Conservation (phyloP, 2,113 vertebrate species). For the Strix aluco region DNA sequence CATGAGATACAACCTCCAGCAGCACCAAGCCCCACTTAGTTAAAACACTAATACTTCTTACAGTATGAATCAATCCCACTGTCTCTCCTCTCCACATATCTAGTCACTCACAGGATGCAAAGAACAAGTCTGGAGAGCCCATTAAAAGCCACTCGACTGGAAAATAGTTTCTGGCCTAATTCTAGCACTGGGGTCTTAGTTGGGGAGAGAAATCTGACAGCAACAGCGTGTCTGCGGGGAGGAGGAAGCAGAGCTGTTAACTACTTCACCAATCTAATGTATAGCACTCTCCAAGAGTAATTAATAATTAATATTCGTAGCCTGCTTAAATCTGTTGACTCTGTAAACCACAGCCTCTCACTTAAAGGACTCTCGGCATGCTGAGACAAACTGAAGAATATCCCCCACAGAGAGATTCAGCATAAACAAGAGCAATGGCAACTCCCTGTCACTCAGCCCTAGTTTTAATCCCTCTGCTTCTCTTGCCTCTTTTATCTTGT, state of each 20-base stretch:
- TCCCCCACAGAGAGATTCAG: background rate
- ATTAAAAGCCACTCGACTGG: slow-evolving; percentile 74
- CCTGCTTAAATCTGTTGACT: slow-evolving; percentile 54
- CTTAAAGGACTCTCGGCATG: background rate
- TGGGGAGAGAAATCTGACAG: slow-evolving; percentile 58
- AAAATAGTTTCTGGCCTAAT: slow-evolving; percentile 76
- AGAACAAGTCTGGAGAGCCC: slow-evolving; percentile 62
- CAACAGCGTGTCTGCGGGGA: slow-evolving; percentile 4
- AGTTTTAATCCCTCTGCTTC: background rate
- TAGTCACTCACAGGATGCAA: slow-evolving; percentile 51
- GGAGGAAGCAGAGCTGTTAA: slow-evolving; percentile 55
- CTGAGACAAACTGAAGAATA: slow-evolving; percentile 35
- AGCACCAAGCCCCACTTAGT: background rate
- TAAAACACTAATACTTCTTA: background rate
- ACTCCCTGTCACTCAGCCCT: background rate
- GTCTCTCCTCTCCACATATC: slow-evolving; percentile 7
- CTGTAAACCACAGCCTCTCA: slow-evolving; percentile 46
- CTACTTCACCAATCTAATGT: slow-evolving; percentile 47
- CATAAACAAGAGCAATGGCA: background rate
- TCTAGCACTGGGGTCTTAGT: slow-evolving; percentile 45
- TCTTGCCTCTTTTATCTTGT: background rate
- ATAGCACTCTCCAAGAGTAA: slow-evolving; percentile 47
- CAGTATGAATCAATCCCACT: slow-evolving; percentile 14
- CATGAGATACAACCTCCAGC: background rate
- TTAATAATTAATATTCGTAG: slow-evolving; percentile 68